These are phyloP conservation scores for Schizopygopsis malacanthus DNA, from an alignment of 2,797 vertebrate genomes.

Conservation along the genomic window DNA sequence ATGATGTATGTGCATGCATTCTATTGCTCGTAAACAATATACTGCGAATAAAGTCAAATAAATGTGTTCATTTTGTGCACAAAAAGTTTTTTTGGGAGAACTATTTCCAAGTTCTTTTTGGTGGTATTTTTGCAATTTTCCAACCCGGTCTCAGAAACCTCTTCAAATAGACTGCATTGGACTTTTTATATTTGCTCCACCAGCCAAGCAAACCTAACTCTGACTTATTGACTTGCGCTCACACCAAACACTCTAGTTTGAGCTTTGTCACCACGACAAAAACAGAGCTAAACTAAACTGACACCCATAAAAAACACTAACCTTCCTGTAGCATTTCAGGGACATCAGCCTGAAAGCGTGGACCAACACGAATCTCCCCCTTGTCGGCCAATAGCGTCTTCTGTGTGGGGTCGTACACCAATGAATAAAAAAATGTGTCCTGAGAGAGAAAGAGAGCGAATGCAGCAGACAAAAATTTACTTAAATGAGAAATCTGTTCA, in stretches of 20 bases:
- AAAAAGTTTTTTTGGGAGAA: no score
- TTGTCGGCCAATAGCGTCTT: constrained; percentile 97
- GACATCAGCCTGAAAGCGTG: constrained; percentile 96
- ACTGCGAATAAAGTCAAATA: no score
- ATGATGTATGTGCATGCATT: no score
- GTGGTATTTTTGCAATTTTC: not conserved
- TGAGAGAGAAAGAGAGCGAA: constrained; percentile 60
- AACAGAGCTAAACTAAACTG: not conserved
- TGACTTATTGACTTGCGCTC: not conserved
- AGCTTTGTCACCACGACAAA: not conserved
- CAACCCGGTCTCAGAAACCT: not conserved
- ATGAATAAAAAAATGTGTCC: constrained; percentile 97
- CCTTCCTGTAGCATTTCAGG: constrained; percentile 96
- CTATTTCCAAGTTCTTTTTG: not conserved
- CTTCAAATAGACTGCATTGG: not conserved
- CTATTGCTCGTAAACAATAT: no score
- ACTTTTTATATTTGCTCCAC: not conserved
- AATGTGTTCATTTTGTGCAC: no score
- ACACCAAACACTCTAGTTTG: not conserved
- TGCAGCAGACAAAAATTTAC: not conserved
- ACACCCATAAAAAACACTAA: constrained; percentile 63
- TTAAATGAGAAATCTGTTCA: not conserved
- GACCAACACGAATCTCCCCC: constrained; percentile 96
- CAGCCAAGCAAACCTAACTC: not conserved
- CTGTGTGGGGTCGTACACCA: constrained; percentile 96